Evolutionary conservation across 2,888 invertebrate species (phyloP), one percentile per base, ranked within the genome.

Genomic region (Poecilobothrus nobilitatus): DNA sequence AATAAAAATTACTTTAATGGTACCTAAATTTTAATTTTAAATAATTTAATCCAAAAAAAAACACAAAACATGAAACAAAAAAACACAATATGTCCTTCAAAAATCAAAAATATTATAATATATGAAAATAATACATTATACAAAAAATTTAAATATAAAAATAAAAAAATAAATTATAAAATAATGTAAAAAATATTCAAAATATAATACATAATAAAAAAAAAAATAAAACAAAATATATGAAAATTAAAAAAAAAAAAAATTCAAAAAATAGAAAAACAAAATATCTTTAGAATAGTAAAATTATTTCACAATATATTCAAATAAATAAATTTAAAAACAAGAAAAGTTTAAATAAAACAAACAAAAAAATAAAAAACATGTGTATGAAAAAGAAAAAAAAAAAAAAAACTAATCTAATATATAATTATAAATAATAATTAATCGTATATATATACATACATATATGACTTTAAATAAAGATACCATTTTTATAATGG

Each of bases 401-500:
- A 37, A 37, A 37, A 37, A 10, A 4, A 53, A 44, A 44, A 44
- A 44, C 44, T 6, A 9, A 44, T 10, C 53, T n/a, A 18, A 53
- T 53, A 53, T 15, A 53, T 18, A 53, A 41, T 41, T 12, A 9
- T 41, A 41, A 12, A 41, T 12, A 41, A 41, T 15, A 41, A 41
- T 41, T 41, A 41, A 9, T 41, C 41, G 41, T 41, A 41, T 41
- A 41, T 27, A 27, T 18, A 53, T 53, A 53, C 53, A 53, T 53
- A 53, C 53, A 18, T 53, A 53, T 53, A 53, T 53, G 18, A 53
- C 53, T 53, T 53, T 53, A 53, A 53, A 53, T 53, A 53, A 53
- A 53, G 15, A 53, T 53, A 53, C 53, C 53, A 53, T 53, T 53
- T 53, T 53, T 53, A 53, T 53, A 53, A 53, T 53, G 53, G 53